phyloP scores from a whole-genome alignment of 2,888 invertebrate genomes.

The Eupithecia abbreviata region DNA sequence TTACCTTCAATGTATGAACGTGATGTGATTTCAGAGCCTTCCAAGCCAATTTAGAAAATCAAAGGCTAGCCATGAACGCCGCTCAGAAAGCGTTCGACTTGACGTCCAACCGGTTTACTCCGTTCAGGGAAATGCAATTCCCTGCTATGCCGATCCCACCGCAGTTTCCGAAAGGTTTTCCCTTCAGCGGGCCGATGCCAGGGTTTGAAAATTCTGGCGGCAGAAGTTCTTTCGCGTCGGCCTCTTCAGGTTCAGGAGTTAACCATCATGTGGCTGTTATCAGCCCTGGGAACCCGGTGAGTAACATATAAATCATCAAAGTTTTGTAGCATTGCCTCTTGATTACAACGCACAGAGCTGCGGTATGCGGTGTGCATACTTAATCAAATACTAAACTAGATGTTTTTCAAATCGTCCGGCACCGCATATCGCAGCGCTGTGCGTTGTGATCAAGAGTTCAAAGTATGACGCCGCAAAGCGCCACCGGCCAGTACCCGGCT shows the following conservation, averaged over 20 bases:
- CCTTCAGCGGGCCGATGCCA: slow-evolving; percentile 44
- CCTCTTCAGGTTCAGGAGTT: slow-evolving; percentile 80
- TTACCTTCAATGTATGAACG: slow-evolving; percentile 19
- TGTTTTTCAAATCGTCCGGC: too few relatives aligned
- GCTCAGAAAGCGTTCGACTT: slow-evolving; percentile 74
- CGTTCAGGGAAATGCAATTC: slow-evolving; percentile 59
- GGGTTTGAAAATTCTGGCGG: slow-evolving; percentile 40
- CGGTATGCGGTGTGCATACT: too few relatives aligned
- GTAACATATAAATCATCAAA: slow-evolving; percentile 38
- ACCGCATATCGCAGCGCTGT: too few relatives aligned
- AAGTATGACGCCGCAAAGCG: too few relatives aligned
- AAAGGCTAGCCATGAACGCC: slow-evolving; percentile 67
- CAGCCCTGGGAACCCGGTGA: slow-evolving; percentile 85
- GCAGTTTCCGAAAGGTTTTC: slow-evolving; percentile 38
- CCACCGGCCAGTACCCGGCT: too few relatives aligned
- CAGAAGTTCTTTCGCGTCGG: slow-evolving; percentile 80
- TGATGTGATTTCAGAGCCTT: slow-evolving; percentile 68
- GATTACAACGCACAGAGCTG: too few relatives aligned
- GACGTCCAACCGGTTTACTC: slow-evolving; percentile 64
- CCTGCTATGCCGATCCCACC: slow-evolving; percentile 32
- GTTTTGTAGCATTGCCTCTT: background rate
- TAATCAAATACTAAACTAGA: too few relatives aligned
- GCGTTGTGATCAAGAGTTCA: too few relatives aligned
- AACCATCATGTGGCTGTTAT: slow-evolving; percentile 84
- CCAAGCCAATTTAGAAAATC: slow-evolving; percentile 63